phyloP scores from a whole-genome alignment of 92 coral and sea anemone genomes.

The Galaxea fascicularis region DNA sequence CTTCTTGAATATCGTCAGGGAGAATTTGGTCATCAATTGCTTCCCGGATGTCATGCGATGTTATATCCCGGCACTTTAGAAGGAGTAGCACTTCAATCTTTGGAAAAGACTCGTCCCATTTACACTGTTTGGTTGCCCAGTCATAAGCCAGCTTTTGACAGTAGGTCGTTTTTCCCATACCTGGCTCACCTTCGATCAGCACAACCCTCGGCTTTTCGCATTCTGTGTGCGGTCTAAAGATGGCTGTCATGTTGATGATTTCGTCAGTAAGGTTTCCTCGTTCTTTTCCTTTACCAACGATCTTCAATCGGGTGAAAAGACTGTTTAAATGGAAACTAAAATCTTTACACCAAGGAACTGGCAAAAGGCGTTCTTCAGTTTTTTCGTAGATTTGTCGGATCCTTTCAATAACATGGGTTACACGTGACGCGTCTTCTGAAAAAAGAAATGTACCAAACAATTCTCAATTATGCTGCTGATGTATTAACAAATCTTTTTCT shows the following conservation, averaged over 20 bases:
- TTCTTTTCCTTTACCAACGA: neutral
- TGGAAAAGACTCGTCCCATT: constrained; percentile 25
- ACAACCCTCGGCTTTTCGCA: neutral
- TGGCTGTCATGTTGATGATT: neutral
- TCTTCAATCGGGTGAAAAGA: neutral
- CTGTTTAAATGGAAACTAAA: neutral
- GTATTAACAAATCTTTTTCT: no score
- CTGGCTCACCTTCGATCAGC: neutral
- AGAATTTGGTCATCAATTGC: neutral
- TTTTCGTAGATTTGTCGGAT: neutral
- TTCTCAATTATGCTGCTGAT: no score
- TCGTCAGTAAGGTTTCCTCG: neutral
- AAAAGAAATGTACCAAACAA: no score
- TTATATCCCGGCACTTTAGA: neutral
- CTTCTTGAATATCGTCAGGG: neutral
- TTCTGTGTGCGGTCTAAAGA: neutral
- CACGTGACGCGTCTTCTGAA: neutral
- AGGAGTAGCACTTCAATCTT: neutral
- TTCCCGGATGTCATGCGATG: neutral
- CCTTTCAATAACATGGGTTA: neutral
- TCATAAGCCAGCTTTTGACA: constrained; percentile 7
- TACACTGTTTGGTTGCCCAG: neutral
- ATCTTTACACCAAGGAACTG: neutral
- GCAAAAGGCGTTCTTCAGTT: neutral
- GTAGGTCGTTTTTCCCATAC: constrained; percentile 4